phyloP scores from a whole-genome alignment of 2,888 invertebrate genomes.

The Rutpela maculata region DNA sequence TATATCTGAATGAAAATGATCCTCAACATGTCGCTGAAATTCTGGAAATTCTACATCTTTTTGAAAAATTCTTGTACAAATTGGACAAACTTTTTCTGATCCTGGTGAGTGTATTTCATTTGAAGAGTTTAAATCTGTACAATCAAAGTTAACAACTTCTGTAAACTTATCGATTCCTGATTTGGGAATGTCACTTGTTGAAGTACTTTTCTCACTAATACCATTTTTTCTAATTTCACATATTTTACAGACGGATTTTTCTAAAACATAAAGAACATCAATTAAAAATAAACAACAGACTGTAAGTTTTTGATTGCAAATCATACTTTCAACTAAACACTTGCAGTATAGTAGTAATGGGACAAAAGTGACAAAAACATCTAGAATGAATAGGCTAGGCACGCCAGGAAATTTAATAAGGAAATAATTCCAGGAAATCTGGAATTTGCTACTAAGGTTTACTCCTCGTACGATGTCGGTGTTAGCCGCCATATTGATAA shows the following conservation, averaged over 20 bases:
- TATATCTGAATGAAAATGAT: constrained; percentile 81
- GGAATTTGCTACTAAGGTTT: too few species aligned
- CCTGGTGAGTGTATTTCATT: constrained; percentile 60
- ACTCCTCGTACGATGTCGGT: too few species aligned
- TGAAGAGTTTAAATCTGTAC: constrained; percentile 11
- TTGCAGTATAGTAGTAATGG: too few species aligned
- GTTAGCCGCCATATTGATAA: too few species aligned
- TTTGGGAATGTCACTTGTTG: constrained; percentile 55
- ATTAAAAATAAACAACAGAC: not conserved
- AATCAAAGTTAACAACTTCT: constrained; percentile 48
- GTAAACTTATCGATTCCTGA: constrained; percentile 58
- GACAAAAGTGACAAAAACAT: too few species aligned
- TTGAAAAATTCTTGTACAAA: constrained; percentile 82
- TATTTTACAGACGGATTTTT: constrained; percentile 51
- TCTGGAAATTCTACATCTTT: constrained; percentile 78
- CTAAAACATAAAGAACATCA: constrained; percentile 52
- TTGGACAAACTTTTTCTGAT: constrained; percentile 81
- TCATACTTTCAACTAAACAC: too few species aligned
- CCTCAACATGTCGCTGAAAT: constrained; percentile 86
- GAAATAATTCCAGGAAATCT: too few species aligned
- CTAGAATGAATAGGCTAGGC: too few species aligned
- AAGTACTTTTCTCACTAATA: constrained; percentile 57
- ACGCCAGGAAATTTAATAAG: too few species aligned
- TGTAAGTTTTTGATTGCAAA: not conserved
- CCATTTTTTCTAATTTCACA: constrained; percentile 53